These are phyloP conservation scores for Oxystoma pomonae DNA, from an alignment of 2,888 invertebrate species.

Conservation along the genomic window DNA sequence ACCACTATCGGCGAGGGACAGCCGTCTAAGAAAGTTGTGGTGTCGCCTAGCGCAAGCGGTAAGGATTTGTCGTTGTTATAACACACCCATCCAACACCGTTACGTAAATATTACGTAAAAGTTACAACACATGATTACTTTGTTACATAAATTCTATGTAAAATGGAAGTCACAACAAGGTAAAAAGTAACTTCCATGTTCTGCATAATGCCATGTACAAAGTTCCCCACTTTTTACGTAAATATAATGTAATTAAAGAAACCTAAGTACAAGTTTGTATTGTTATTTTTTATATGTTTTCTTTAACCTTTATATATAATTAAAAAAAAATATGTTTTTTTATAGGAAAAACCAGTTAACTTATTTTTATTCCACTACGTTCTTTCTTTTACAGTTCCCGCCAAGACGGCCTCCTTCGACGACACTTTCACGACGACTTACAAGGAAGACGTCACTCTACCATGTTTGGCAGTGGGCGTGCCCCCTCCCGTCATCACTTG, in stretches of 20 bases:
- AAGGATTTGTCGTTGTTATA: too few relatives aligned
- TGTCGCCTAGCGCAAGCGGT: constrained; percentile 81
- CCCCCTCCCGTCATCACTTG: constrained; percentile 87
- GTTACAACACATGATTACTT: too few relatives aligned
- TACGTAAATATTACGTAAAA: too few relatives aligned
- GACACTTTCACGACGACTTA: constrained; percentile 89
- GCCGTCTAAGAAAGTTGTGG: constrained; percentile 79
- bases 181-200: too few relatives aligned
- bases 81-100: too few relatives aligned
- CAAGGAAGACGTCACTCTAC: constrained; percentile 87
- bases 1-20: constrained; percentile 94
- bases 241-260: too few relatives aligned
- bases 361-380: background rate
- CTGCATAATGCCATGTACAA: too few relatives aligned
- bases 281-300: constrained; percentile 2
- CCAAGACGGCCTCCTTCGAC: constrained; percentile 92
- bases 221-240: too few relatives aligned
- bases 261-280: background rate
- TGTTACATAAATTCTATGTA: too few relatives aligned
- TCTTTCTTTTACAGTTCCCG: constrained; percentile 65
- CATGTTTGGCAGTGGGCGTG: constrained; percentile 88
- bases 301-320: background rate
- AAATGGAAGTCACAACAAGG: too few relatives aligned
- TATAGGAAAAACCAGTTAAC: constrained; percentile 6
- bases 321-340: too few relatives aligned